Evolutionary conservation across 2,797 vertebrate species (phyloP), one percentile per base, ranked within the genome.

Genomic region (Coregonus sp.): DNA sequence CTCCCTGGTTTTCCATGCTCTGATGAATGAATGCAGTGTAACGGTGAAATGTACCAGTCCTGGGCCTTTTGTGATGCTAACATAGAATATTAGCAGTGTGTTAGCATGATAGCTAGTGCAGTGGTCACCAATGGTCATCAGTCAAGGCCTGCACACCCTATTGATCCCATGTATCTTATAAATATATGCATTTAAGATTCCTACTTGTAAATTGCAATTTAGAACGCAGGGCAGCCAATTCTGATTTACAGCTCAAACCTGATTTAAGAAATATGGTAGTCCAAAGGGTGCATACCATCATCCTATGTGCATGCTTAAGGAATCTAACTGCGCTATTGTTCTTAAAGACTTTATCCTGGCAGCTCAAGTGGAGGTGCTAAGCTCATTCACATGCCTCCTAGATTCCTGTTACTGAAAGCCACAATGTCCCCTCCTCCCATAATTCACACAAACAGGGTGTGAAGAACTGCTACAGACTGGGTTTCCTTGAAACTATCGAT

Each of bases 301-400:
- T 75, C 82, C 85, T 47, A 85, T 88, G 86, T 87, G 81, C 81
- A 77, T 78, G 75, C 75, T 72, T 65, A 67, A 78, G 75, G 76
- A 74, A 82, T 7, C 77, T 7, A 72, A 35, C 78, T 68, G 82
- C 75, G 51, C 85, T 86, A 82, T 72, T 75, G 78, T 81, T 86
- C 81, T 85, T 87, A 70, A 86, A 80, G 85, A 73, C 79, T 91
- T 90, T 89, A 80, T 69, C 47, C 81, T 81, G 78, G 79, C 86
- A 74, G 87, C 87, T 92, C 82, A 89, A 91, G 86, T 86, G 86
- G 86, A 82, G 86, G 90, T 82, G 86, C 76, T 94, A 92, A 94
- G 91, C 91, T 89, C 86, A 89, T 92, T 90, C 91, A 91, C 91
- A 93, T 92, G 91, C 82, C 81, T 89, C 72, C 80, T 79, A 33